Base-by-base conservation (phyloP, 2,888 invertebrate genomes). In the Trileptium ribeirensis region DNA sequence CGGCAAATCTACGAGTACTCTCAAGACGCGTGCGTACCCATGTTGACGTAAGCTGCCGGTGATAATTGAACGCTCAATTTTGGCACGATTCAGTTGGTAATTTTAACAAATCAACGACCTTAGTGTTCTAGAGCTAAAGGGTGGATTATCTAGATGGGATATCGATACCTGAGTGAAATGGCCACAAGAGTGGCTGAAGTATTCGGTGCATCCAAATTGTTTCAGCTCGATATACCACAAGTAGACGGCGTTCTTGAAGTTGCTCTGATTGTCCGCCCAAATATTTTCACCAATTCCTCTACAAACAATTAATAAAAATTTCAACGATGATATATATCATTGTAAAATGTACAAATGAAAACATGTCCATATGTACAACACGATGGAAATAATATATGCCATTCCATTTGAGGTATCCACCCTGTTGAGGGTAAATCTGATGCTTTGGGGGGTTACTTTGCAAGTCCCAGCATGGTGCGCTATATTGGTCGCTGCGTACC, bases 141-240 rank as follows among this genome's bases (percentile, higher is more conserved):
- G 64, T n/a, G 19, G n/a, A 64, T 64, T 19, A 24, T 64, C 19
- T 64, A 64, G 19, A 64, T n/a, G 19, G 64, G 64, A 24, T 64
- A 24, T 36, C 74, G 37, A 36, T 36, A 75, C 77, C 77, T 75
- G 77, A 34, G 77, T 75, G 39, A 38, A 75, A 39, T 75, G 77
- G 29, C 77, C 77, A 36, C 77, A 75, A 36, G 38, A 75, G 39
- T 75, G 77, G 15, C 37, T 37, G 39, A 75, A 75, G 38, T 75
- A 75, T 36, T 36, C 38, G n/a, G n/a, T 2, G n/a, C 77, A 75
- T 2, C 38, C 38, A 38, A 36, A 75, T 8, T 36, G 29, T 3
- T 24, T 24, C 37, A 38, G n/a, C n/a, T 75, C 77, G 15, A n/a
- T 8, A 36, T 75, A 75, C 77, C 77, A 75, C n/a, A 75, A 36